A percentile compares a stretch with the other conserved stretches of the same genome.
phyloP scores from a whole-genome alignment of 2,888 invertebrate genomes.

The Drosophila nr. perissopoda region DNA sequence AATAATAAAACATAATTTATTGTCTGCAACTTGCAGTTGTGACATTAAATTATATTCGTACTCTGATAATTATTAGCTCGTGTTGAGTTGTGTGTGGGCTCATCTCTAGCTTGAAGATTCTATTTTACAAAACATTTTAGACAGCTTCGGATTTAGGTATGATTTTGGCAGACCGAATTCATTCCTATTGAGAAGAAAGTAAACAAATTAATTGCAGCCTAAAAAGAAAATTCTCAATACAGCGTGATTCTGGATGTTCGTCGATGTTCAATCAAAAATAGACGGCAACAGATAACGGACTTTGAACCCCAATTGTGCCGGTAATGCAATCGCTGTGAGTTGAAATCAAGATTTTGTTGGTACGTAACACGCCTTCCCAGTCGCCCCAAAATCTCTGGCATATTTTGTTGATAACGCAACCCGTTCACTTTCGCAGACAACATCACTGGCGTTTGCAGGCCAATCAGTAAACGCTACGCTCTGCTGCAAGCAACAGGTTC shows the following conservation, averaged over 20 bases:
- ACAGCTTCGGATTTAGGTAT: slow-evolving; percentile 12
- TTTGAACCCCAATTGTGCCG: slow-evolving; percentile 42
- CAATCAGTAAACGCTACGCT: slow-evolving; percentile 31
- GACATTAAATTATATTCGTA: not conserved
- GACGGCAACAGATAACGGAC: slow-evolving; percentile 30
- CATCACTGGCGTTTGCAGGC: slow-evolving; percentile 8
- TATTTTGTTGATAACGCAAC: slow-evolving; percentile 36
- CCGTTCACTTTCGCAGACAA: slow-evolving; percentile 34
- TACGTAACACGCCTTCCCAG: slow-evolving; percentile 22
- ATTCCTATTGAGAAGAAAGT: slow-evolving; percentile 9
- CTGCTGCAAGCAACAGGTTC: slow-evolving; percentile 59
- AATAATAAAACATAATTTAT: not conserved
- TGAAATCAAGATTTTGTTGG: slow-evolving; percentile 16
- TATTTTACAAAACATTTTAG: slow-evolving; percentile 31
- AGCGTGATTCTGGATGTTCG: not conserved
- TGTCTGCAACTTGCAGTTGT: not conserved
- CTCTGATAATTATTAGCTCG: not conserved
- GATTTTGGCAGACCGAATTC: slow-evolving; percentile 1
- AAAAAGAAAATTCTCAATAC: not conserved
- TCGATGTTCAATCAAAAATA: slow-evolving; percentile 17
- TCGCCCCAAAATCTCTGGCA: slow-evolving; percentile 3
- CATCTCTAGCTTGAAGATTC: slow-evolving; percentile 26
- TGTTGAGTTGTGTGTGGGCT: not conserved
- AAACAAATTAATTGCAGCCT: slow-evolving; percentile 18
- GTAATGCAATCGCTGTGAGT: slow-evolving; percentile 31